Percentiles rank a stretch among this genome's conserved stretches.
These are phyloP conservation scores for Meriones psammophilus DNA, from an alignment of 2,797 vertebrate species.

Conservation along the genomic window DNA sequence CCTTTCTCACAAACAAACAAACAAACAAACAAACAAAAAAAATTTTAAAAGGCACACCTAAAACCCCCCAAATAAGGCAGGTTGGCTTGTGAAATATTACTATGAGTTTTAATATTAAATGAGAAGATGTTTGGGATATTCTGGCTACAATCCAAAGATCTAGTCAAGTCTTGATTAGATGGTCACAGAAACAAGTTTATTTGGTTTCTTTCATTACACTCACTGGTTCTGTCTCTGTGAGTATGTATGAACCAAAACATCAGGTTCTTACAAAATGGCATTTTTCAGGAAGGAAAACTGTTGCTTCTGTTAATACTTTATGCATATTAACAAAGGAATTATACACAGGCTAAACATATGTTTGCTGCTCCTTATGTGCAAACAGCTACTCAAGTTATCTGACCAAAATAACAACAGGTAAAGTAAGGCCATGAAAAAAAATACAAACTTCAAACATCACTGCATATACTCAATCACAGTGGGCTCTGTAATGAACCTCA, in stretches of 20 bases:
- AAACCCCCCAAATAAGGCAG: conserved; percentile 29
- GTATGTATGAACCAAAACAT: conserved; percentile 27
- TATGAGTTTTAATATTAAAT: conserved; percentile 26
- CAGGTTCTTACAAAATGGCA: conserved; percentile 50
- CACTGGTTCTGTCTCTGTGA: conserved; percentile 4
- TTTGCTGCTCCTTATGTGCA: not conserved
- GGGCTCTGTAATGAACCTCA: not conserved
- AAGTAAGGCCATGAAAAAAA: not conserved
- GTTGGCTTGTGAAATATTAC: conserved; percentile 31
- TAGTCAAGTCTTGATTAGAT: conserved; percentile 35
- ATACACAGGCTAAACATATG: not conserved
- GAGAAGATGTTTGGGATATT: conserved; percentile 20
- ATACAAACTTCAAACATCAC: not conserved
- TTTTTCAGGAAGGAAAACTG: conserved; percentile 46
- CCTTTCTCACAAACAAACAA: no score
- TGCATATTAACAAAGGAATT: conserved; percentile 35
- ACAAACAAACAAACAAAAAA: no score
- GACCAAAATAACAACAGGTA: conserved; percentile 51
- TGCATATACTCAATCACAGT: not conserved
- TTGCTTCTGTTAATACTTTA: conserved; percentile 39
- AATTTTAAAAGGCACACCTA: not conserved
- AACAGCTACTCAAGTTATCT: not conserved
- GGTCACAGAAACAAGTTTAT: conserved; percentile 25
- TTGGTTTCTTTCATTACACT: conserved; percentile 7
- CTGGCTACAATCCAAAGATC: conserved; percentile 43